A percentile compares a stretch with the other conserved stretches of the same genome.
phyloP scores from a whole-genome alignment of 2,113 vertebrate species.

The Pelmatolapia mariae region DNA sequence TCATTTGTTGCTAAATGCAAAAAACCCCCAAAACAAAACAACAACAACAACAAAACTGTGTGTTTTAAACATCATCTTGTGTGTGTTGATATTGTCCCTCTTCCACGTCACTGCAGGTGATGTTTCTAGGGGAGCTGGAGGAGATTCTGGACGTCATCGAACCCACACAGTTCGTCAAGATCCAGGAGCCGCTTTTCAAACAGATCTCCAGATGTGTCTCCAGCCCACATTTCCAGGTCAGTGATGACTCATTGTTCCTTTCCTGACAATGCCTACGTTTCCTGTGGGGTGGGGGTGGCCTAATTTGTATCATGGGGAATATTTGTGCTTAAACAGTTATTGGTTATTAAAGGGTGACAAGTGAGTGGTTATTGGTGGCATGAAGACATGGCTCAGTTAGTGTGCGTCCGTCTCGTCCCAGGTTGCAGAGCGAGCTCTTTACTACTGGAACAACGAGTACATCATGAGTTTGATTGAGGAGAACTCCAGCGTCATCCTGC shows the following conservation, averaged over 20 bases:
- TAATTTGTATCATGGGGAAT: not conserved
- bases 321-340: not conserved
- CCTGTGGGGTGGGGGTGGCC: not conserved
- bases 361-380: not conserved
- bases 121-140: conserved; percentile 97
- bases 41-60: not conserved
- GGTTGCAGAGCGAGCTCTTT: conserved; percentile 96
- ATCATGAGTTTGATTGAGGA: conserved; percentile 99
- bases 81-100: not conserved
- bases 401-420: conserved; percentile 4
- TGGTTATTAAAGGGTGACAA: not conserved
- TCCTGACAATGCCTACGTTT: not conserved
- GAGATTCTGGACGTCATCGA: conserved; percentile 99
- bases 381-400: accelerated
- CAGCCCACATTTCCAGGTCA: conserved; percentile 98
- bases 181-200: conserved; percentile 98
- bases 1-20: accelerated
- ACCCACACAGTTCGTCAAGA: conserved; percentile 96
- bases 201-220: conserved; percentile 99
- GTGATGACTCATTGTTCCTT: not conserved
- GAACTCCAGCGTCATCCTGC: conserved; percentile 98
- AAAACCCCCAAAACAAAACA: accelerated
- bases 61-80: not conserved
- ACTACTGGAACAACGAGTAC: conserved; percentile 99
- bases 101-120: conserved; percentile 75